These are phyloP conservation scores for Rostratula benghalensis DNA, from an alignment of 2,113 vertebrate species.

Conservation along the genomic window DNA sequence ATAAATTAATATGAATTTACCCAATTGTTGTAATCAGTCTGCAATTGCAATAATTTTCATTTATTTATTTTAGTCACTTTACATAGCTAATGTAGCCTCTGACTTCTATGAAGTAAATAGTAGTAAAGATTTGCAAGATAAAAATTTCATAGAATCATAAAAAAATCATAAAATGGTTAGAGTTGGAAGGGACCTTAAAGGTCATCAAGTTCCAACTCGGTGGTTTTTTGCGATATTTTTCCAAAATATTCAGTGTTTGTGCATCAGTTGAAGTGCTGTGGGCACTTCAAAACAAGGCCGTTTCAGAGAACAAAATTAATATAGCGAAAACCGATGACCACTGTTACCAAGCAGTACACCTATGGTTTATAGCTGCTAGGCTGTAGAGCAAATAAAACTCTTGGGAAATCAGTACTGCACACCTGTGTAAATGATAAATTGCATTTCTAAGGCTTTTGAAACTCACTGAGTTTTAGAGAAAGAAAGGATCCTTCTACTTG, in stretches of 20 bases:
- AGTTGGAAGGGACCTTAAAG: too few species aligned
- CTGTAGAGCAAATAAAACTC: neutral
- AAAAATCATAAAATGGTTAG: too few species aligned
- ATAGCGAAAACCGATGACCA: neutral
- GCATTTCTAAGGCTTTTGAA: neutral
- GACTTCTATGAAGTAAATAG: neutral
- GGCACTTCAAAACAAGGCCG: neutral
- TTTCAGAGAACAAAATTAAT: neutral
- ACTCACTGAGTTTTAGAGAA: neutral
- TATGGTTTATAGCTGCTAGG: neutral
- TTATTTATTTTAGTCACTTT: neutral
- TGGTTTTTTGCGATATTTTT: neutral
- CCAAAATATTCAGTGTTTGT: neutral
- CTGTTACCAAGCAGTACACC: neutral
- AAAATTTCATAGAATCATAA: rapidly evolving
- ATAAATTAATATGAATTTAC: neutral
- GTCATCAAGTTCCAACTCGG: too few species aligned
- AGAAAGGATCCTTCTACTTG: neutral
- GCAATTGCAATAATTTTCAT: neutral
- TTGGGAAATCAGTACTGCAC: neutral
- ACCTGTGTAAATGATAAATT: neutral
- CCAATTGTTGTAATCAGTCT: neutral
- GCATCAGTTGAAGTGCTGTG: neutral
- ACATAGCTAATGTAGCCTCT: neutral
- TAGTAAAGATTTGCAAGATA: neutral